Evolutionary conservation across 2,797 vertebrate species (phyloP), one percentile per base, ranked within the genome.

Genomic region (Melanotaenia nigrans): DNA sequence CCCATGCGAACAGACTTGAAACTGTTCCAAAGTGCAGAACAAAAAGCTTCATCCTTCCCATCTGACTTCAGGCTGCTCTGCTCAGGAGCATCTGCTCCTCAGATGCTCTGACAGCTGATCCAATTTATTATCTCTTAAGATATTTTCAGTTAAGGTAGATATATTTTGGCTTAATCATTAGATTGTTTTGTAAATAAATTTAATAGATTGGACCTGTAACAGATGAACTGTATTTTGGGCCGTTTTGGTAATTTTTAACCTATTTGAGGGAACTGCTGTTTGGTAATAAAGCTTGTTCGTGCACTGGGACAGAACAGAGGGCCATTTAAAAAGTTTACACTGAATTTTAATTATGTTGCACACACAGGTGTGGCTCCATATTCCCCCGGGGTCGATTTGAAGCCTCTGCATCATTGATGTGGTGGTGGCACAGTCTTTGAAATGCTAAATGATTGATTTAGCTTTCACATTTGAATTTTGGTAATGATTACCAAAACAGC

Each of bases 391-490:
- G 75, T 63, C 14, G 30, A 83, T 71, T 77, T 51, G 49, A 45
- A 71, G 53, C 49, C n/a, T 64, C 25, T 85, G 67, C 71, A 73
- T 78, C 35, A 78, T 79, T 81, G 22, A 82, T 83, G 70, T 22
- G 0, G 60, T 7, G n/a, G 4, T 49, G 38, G 62, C 32, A 33
- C 51, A 0, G 68, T 73, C 62, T 80, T 68, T 78, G 60, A 81
- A 66, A 66, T 69, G 72, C 25, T 71, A 20, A 61, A 68, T 81
- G 60, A 74, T 72, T 79, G 66, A 85, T 86, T 78, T 32, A 70
- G 25, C 65, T 53, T 68, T 69, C 38, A 28, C 32, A 57, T 68
- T 45, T 47, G 20, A 65, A 33, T 76, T 73, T 69, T 49, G 56
- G 2, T 33, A 59, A 14, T 3, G 12, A 75, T 74, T 35, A 11